Conservation (phyloP, 2,888 invertebrate genomes). For the Caenorhabditis doughertyi region DNA sequence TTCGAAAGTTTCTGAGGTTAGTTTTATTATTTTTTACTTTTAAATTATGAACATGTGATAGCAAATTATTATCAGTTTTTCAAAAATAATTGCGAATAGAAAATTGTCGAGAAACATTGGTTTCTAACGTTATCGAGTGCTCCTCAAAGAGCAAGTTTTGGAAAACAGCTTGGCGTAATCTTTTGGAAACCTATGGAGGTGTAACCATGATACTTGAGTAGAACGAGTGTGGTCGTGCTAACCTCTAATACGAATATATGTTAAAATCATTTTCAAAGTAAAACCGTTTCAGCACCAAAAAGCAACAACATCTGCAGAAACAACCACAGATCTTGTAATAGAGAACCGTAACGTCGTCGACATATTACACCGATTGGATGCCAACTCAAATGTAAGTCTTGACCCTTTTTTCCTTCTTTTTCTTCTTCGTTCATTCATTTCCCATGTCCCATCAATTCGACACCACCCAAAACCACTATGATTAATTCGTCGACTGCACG, state of each 20-base stretch:
- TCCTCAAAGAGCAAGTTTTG: too few species aligned
- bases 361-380: constrained; percentile 58
- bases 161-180: too few species aligned
- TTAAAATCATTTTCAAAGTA: background rate
- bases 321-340: constrained; percentile 70
- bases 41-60: background rate
- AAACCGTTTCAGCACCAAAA: constrained; percentile 41
- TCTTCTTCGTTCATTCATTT: constrained; percentile 26
- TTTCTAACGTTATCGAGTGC: too few species aligned
- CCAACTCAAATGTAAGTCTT: constrained; percentile 59
- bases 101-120: too few species aligned
- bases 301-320: constrained; percentile 49
- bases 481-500: constrained; percentile 60
- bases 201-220: too few species aligned
- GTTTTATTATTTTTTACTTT: background rate
- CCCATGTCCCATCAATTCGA: constrained; percentile 40
- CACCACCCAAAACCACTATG: constrained; percentile 49
- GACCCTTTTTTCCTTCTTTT: too few species aligned
- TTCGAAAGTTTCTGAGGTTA: constrained; percentile 65
- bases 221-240: too few species aligned
- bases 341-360: constrained; percentile 75
- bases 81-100: too few species aligned
- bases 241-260: too few species aligned
- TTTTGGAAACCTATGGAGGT: too few species aligned
- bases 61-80: too few species aligned